Percentiles rank a stretch among this genome's conserved stretches.
Conservation (phyloP, 1,140 invertebrate species). For the Pteromalus puparum region DNA sequence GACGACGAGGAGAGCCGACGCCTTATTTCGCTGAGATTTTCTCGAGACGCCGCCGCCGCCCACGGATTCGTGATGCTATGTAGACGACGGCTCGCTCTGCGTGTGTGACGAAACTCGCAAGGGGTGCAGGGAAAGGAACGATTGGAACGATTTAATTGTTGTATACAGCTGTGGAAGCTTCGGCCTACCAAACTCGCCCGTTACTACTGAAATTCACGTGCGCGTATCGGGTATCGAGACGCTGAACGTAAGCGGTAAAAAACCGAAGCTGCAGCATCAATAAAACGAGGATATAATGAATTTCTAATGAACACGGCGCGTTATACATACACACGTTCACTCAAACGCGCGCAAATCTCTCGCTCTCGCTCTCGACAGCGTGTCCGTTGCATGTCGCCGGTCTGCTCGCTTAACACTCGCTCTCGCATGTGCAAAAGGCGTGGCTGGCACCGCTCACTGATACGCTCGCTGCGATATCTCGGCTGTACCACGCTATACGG, state of each 20-base stretch:
- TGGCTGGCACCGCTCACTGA: slow-evolving; percentile 8
- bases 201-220: no score
- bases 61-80: background rate
- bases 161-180: no score
- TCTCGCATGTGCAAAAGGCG: slow-evolving; percentile 46
- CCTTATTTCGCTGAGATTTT: background rate
- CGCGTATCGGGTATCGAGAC: no score
- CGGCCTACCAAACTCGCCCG: no score
- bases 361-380: background rate
- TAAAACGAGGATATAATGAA: slow-evolving; percentile 34
- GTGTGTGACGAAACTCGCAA: no score
- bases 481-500: background rate
- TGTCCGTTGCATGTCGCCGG: slow-evolving; percentile 14
- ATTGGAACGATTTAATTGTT: no score
- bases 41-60: slow-evolving; percentile 17
- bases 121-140: no score
- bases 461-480: slow-evolving; percentile 15
- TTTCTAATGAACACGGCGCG: slow-evolving; percentile 34
- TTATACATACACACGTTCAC: no score
- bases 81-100: no score
- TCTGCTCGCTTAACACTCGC: slow-evolving; percentile 31
- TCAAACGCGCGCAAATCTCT: background rate
- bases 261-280: background rate
- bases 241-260: background rate
- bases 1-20: background rate